phyloP scores from a whole-genome alignment of 1,140 invertebrate genomes.

The Conopomorpha cramerella region DNA sequence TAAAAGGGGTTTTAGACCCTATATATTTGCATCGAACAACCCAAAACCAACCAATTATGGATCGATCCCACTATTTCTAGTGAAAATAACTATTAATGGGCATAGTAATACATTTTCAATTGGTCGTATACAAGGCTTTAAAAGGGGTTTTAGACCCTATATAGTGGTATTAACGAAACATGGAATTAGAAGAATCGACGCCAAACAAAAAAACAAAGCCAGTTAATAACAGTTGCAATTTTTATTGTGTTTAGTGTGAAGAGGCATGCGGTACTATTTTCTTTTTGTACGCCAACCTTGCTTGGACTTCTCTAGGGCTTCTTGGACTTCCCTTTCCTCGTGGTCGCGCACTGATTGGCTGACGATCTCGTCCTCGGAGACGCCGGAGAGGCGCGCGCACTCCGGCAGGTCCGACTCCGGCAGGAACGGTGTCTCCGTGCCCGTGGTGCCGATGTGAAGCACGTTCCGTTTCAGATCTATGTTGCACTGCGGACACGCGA shows the following conservation, averaged over 20 bases:
- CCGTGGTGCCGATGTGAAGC: slow-evolving; percentile 92
- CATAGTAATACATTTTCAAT: too few species aligned
- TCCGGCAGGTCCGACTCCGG: slow-evolving; percentile 84
- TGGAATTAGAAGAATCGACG: too few species aligned
- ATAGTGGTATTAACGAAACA: too few species aligned
- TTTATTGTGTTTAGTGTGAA: slow-evolving; percentile 8
- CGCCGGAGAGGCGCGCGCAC: slow-evolving; percentile 54
- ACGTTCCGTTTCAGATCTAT: slow-evolving; percentile 92
- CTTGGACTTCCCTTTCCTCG: slow-evolving; percentile 41
- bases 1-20: too few species aligned
- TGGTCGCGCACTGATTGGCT: slow-evolving; percentile 28
- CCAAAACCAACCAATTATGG: too few species aligned
- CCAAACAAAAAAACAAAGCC: too few species aligned
- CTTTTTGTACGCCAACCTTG: slow-evolving; percentile 44
- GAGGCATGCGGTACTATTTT: slow-evolving; percentile 13
- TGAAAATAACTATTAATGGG: too few species aligned
- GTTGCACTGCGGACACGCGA: slow-evolving; percentile 69
- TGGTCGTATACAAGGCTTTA: too few species aligned
- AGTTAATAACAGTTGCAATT: slow-evolving; percentile 7
- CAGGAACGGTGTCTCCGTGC: slow-evolving; percentile 89
- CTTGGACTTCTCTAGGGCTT: slow-evolving; percentile 60
- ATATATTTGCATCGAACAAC: too few species aligned
- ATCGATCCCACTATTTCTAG: too few species aligned
- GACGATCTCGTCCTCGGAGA: slow-evolving; percentile 64
- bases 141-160: too few species aligned